Evolutionary conservation across 2,797 vertebrate genomes (phyloP), one percentile per base, ranked within the genome.

Genomic region (Emys orbicularis): DNA sequence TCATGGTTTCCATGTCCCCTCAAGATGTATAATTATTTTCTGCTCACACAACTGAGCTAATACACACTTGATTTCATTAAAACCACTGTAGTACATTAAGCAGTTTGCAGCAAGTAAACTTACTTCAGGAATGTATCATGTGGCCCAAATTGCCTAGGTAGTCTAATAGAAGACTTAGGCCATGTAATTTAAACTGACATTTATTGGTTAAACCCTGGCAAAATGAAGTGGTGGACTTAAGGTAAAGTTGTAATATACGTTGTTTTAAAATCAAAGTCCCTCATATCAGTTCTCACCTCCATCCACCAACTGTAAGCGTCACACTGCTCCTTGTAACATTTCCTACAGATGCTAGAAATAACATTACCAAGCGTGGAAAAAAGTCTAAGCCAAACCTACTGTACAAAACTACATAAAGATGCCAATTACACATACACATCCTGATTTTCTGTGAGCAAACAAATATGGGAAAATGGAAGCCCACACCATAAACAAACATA

Each of bases 151-250:
- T 50, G 50, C 34, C 53, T 61, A n/a, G 15, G 23, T 9, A 76
- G 81, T 31, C 23, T 0, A 76, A 7, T 5, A n/a, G 52, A 84
- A 61, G 7, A 23, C 37, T 79, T 12, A 2, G 5, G 50, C 31
- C 57, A 79, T 76, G 15, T 47, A 85, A 90, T 5, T 50, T 7
- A 84, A 61, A 86, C 54, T 12, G 15, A n/a, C 0, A 1, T 47
- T 74, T 87, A 82, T 49, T 65, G 27, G 54, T 29, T 56, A 87
- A 76, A 83, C 27, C 54, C 81, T 82, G 79, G 72, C 79, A 87
- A 72, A 3, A 6, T 7, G 56, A 82, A 11, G 15, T 44, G 23
- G 3, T 8, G 59, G 79, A 47, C 25, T 88, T 49, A 37, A 3
- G 8, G 34, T 74, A 74, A 79, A 83, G 23, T 11, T 54, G 27